phyloP scores from a whole-genome alignment of 2,888 invertebrate species.

The Yponomeuta sedellus region DNA sequence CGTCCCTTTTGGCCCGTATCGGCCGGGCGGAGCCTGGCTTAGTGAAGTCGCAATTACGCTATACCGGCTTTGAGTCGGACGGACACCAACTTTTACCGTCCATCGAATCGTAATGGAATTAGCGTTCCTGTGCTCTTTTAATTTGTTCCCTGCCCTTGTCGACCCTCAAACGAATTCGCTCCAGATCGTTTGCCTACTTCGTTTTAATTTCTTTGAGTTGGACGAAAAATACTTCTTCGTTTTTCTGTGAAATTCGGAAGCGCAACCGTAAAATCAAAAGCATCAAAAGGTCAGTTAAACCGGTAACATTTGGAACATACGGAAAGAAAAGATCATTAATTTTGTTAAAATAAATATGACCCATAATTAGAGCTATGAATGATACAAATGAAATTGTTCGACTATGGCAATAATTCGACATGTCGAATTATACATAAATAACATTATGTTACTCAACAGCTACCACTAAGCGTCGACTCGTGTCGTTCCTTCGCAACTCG shows the following conservation, averaged over 20 bases:
- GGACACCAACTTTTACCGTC: conserved; percentile 70
- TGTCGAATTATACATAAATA: too few species aligned
- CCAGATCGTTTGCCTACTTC: conserved; percentile 11
- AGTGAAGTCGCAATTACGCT: conserved; percentile 75
- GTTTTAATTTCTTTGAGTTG: conserved; percentile 10
- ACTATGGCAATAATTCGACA: too few species aligned
- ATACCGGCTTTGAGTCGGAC: conserved; percentile 71
- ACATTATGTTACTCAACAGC: too few species aligned
- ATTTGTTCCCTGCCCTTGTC: conserved; percentile 58
- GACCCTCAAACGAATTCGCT: conserved; percentile 16
- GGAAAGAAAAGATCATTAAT: not conserved
- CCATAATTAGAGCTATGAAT: too few species aligned
- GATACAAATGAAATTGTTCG: too few species aligned
- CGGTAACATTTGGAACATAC: too few species aligned
- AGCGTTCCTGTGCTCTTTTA: conserved; percentile 71
- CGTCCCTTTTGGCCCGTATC: conserved; percentile 72
- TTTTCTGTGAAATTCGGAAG: not conserved
- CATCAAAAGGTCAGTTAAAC: not conserved
- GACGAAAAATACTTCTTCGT: not conserved
- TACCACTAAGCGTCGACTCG: too few species aligned
- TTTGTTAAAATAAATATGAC: too few species aligned
- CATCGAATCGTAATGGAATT: conserved; percentile 75
- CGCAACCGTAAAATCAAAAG: not conserved
- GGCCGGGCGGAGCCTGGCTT: conserved; percentile 69
- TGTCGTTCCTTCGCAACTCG: too few species aligned